Base-by-base conservation (phyloP, 2,797 vertebrate species). In the Syngnathus rostellatus region DNA sequence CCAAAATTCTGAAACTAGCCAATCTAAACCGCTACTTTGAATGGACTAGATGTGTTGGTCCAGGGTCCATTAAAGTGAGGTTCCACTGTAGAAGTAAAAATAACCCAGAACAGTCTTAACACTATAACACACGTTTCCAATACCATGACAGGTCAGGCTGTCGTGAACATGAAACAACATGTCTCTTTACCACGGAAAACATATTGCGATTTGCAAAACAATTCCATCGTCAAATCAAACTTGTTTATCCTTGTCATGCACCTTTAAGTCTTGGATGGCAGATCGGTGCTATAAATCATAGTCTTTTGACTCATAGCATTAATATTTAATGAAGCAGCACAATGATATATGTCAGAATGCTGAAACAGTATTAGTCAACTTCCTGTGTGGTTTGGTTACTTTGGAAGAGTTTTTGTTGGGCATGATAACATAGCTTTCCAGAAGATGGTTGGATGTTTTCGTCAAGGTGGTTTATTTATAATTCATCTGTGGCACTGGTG, bases 281-380 rank as follows among this genome's bases (percentile, higher is more conserved):
- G 12, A 11, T 23, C 43, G 40, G 40, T 63, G 64, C 55, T 72
- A 54, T 70, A 70, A 64, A 63, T 77, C 66, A 64, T 25, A 66
- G 59, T 75, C 62, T 63, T 58, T 72, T 72, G 25, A 67, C 46
- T 75, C 67, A 62, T 57, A 48, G 41, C 40, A 63, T n/a, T 57
- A 54, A 69, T 70, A 70, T 75, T 77, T 73, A 70, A 77, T 74
- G 74, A 31, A 68, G 65, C 57, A 68, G 38, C 62, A 50, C 61
- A 17, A n/a, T 73, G 66, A 75, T 68, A 66, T 66, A 45, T 74
- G 69, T 66, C 76, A 73, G 69, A 48, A 37, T 25, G 68, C 48
- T 69, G 55, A 68, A 58, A 5, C 55, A 58, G 61, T 76, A 46
- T 67, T 61, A 64, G 75, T 63, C 68, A 38, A 67, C 64, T 72